Evolutionary conservation across 2,888 invertebrate genomes (phyloP).

Genomic region (Alitta virens): DNA sequence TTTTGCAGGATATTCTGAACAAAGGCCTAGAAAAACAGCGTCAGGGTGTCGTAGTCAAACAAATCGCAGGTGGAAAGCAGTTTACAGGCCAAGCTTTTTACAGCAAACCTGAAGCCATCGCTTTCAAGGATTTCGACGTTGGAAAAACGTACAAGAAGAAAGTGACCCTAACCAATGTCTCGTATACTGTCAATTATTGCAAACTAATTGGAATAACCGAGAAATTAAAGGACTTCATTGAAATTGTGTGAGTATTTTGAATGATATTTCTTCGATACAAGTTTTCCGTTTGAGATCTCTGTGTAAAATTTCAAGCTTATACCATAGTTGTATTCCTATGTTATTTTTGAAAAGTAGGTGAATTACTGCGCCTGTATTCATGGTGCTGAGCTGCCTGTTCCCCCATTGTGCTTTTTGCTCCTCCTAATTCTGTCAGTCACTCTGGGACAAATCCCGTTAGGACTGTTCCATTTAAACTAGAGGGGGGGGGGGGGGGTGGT

Average conservation of each 20-base stretch:
- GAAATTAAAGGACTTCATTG: constrained; percentile 55
- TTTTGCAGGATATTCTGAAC: constrained; percentile 45
- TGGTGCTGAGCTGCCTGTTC: too few relatives aligned
- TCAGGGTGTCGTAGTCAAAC: constrained; percentile 50
- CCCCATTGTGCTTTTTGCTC: too few relatives aligned
- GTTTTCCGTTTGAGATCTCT: too few relatives aligned
- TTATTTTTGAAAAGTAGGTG: too few relatives aligned
- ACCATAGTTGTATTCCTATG: too few relatives aligned
- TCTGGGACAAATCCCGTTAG: too few relatives aligned
- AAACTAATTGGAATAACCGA: constrained; percentile 54
- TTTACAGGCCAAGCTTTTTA: constrained; percentile 53
- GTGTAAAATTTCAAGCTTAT: too few relatives aligned
- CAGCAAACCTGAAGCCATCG: constrained; percentile 55
- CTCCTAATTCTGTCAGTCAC: too few relatives aligned
- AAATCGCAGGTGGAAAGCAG: constrained; percentile 52
- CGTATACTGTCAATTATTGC: constrained; percentile 56
- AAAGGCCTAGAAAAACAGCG: constrained; percentile 47
- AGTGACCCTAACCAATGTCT: constrained; percentile 55
- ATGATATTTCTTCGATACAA: too few relatives aligned
- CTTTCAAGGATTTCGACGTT: constrained; percentile 57
- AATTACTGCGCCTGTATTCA: too few relatives aligned
- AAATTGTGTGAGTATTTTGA: constrained; percentile 44
- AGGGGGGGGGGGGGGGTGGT: too few relatives aligned
- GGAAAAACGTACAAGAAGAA: constrained; percentile 55
- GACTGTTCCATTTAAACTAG: too few relatives aligned